Evolutionary conservation across 1,140 invertebrate genomes (phyloP).

Genomic region (Olivierus martensii): DNA sequence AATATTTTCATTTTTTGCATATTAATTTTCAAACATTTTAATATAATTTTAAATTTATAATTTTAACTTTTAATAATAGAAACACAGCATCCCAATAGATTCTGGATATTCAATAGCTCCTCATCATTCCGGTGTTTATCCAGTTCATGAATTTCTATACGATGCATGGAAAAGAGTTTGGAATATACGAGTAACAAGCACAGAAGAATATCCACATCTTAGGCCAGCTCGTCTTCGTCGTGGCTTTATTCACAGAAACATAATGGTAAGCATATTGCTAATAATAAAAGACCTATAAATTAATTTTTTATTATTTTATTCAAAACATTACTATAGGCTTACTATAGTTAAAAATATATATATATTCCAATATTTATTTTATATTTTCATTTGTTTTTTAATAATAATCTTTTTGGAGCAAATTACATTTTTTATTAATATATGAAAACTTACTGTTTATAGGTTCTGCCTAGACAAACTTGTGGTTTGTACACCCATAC

Average conservation of each 20-base stretch:
- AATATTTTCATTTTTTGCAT: too few species aligned
- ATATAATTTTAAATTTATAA: too few species aligned
- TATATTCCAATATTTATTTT: too few species aligned
- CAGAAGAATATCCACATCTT: conserved; percentile 96
- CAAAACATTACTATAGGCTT: too few species aligned
- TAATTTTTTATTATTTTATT: too few species aligned
- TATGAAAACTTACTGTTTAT: not conserved
- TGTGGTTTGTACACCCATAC: conserved; percentile 98
- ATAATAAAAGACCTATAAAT: too few species aligned
- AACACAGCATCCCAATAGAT: conserved; percentile 54
- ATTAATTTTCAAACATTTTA: too few species aligned
- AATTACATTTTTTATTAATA: too few species aligned
- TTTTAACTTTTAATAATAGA: too few species aligned
- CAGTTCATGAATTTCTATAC: conserved; percentile 88
- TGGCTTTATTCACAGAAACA: conserved; percentile 88
- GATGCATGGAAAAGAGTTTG: conserved; percentile 92
- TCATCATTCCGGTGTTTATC: conserved; percentile 97
- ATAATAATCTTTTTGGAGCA: too few species aligned
- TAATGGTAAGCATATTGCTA: conserved; percentile 53
- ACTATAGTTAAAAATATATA: too few species aligned
- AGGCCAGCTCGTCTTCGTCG: conserved; percentile 67
- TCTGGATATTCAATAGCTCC: conserved; percentile 93
- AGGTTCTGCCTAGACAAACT: conserved; percentile 86
- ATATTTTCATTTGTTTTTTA: too few species aligned
- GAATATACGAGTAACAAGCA: conserved; percentile 91